A percentile compares a stretch with the other conserved stretches of the same genome.
Conservation (phyloP, 2,113 vertebrate species). For the Brachypteracias leptosomus region DNA sequence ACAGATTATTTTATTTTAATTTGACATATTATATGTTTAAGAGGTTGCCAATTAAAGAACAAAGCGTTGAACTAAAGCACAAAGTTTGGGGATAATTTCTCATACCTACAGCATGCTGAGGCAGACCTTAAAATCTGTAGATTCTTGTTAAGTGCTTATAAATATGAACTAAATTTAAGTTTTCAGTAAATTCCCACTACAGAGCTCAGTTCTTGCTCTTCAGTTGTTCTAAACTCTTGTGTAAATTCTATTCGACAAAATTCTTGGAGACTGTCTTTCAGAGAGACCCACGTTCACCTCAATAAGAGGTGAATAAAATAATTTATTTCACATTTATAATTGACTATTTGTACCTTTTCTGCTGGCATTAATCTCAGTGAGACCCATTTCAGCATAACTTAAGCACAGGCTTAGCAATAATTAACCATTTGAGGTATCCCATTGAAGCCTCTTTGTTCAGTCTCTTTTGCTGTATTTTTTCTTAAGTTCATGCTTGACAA, state of each 20-base stretch:
- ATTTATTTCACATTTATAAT: background rate
- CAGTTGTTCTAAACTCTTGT: background rate
- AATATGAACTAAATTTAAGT: background rate
- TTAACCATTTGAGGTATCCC: background rate
- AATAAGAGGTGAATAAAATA: background rate
- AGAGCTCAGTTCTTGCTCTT: background rate
- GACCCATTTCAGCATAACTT: background rate
- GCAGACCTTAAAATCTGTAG: background rate
- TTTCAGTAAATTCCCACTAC: background rate
- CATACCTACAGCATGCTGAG: background rate
- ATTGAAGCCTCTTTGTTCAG: background rate
- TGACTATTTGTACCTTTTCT: background rate
- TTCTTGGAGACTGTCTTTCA: background rate
- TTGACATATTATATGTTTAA: conserved; percentile 24
- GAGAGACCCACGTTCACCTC: background rate
- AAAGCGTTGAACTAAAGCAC: background rate
- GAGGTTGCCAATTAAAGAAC: conserved; percentile 25
- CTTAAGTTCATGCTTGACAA: background rate
- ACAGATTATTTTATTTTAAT: conserved; percentile 53
- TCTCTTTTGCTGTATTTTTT: background rate
- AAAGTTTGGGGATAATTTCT: background rate
- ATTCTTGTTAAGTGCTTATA: background rate
- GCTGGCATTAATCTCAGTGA: background rate
- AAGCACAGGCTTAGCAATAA: background rate
- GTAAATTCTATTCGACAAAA: background rate